Percentiles rank a stretch among this genome's conserved stretches.
These are phyloP conservation scores for Bathybates hornii DNA, from an alignment of 2,113 vertebrate genomes.

Conservation along the genomic window DNA sequence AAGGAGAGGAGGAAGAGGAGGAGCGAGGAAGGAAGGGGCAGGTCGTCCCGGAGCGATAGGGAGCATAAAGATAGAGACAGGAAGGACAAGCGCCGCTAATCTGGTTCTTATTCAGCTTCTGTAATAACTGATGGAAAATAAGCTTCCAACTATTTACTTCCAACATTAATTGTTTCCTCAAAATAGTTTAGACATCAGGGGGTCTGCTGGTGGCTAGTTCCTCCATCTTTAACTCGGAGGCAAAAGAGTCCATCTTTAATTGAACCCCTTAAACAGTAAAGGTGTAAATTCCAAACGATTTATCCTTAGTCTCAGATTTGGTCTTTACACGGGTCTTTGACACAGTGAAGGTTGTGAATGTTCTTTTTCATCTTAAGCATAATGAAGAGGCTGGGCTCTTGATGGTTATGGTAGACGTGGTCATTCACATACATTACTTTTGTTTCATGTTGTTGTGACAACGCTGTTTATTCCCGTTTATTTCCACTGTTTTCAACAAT, in stretches of 20 bases:
- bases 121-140: background rate
- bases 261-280: background rate
- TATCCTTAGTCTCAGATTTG: background rate
- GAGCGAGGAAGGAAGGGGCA: constrained; percentile 83
- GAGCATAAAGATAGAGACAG: constrained; percentile 93
- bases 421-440: background rate
- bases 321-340: background rate
- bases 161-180: background rate
- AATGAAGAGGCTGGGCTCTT: background rate
- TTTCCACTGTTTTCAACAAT: background rate
- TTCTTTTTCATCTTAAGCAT: background rate
- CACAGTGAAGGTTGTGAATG: background rate
- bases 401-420: background rate
- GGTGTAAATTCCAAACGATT: background rate
- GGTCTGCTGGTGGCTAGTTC: background rate
- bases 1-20: constrained; percentile 91
- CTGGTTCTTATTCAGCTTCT: background rate
- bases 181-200: background rate
- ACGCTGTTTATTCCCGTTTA: background rate
- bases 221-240: background rate
- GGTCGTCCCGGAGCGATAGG: constrained; percentile 81
- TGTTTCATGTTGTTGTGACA: constrained; percentile 15
- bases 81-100: constrained; percentile 93
- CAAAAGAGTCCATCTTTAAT: background rate
- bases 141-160: background rate